Evolutionary conservation across 2,113 vertebrate species (phyloP), one percentile per base, ranked within the genome.

Genomic region (Puffinus mauretanicus): DNA sequence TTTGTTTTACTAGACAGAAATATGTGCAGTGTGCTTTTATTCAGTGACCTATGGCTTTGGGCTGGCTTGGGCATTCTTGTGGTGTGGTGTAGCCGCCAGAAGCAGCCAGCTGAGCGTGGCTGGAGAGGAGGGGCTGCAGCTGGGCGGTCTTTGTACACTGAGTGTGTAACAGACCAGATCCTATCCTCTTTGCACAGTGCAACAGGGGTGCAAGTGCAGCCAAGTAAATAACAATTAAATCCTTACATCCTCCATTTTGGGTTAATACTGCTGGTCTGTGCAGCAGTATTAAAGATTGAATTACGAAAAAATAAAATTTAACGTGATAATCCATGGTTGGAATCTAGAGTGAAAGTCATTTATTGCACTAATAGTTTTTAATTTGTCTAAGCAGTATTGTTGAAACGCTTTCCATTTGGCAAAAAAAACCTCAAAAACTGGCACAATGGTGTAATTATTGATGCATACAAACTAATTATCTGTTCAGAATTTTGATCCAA

Each of bases 381-480:
- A 49, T 49, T 73, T 88, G 42, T 76, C 86, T 93, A 58, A 86
- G 24, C 52, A 81, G 44, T 36, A 30, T 30, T 84, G 60, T 86
- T 80, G 58, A 93, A 95, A 88, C 17, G 60, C n/a, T 92, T 94
- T 65, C 73, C 40, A 86, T 83, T 69, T 30, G 32, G 82, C 64
- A 87, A 86, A 71, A 82, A 82, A 86, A 22, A 6, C 2, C 29
- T 89, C 46, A 62, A 79, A 88, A 78, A 75, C 58, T 82, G 73
- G 60, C 60, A 94, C 70, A 96, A 19, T 91, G n/a, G 72, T 94
- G 25, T 92, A 81, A 93, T 97, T 96, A 97, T 76, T 93, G 85
- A 97, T 83, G 77, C 76, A 71, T 51, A 66, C 18, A 96, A 94
- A 64, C 61, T 93, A 86, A 95, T 97, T 96, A 96, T 73, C 86